Conservation (phyloP, 2,113 vertebrate genomes). For the Aphyosemion australe region DNA sequence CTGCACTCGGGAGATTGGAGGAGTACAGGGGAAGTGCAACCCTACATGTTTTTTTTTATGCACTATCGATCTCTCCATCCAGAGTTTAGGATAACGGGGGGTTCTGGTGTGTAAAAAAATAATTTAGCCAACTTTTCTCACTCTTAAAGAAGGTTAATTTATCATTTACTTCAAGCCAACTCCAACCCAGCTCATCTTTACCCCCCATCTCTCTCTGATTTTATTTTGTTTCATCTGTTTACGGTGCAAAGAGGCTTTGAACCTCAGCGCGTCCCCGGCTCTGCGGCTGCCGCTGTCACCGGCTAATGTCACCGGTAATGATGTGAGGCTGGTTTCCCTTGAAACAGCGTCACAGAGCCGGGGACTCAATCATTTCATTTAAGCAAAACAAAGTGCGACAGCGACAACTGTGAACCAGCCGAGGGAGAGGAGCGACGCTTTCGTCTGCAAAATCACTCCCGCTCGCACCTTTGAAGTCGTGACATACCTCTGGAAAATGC, state of each 20-base stretch:
- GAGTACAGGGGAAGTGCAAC: slow-evolving; percentile 60
- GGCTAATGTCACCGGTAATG: slow-evolving; percentile 71
- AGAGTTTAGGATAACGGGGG: slow-evolving; percentile 33
- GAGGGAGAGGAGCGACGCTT: slow-evolving; percentile 28
- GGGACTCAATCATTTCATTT: slow-evolving; percentile 69
- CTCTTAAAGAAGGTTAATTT: neutral
- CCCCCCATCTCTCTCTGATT: slow-evolving; percentile 5
- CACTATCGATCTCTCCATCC: slow-evolving; percentile 55
- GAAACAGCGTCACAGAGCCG: slow-evolving; percentile 40
- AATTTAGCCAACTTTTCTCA: neutral
- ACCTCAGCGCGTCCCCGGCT: slow-evolving; percentile 37
- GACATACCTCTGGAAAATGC: slow-evolving; percentile 56
- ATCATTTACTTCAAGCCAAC: neutral
- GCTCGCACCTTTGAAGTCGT: slow-evolving; percentile 66
- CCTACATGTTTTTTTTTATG: slow-evolving; percentile 50
- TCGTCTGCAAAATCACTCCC: slow-evolving; percentile 58
- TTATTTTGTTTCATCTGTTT: slow-evolving; percentile 52
- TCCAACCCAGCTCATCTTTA: neutral
- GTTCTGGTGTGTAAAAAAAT: slow-evolving; percentile 1
- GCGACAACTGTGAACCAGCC: slow-evolving; percentile 57
- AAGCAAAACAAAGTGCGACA: slow-evolving; percentile 69
- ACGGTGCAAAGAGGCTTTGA: slow-evolving; percentile 57
- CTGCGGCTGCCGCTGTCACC: slow-evolving; percentile 53
- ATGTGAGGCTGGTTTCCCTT: slow-evolving; percentile 55
- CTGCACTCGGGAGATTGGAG: slow-evolving; percentile 64